Evolutionary conservation across 2,113 vertebrate species (phyloP).

Genomic region (Channa argus): DNA sequence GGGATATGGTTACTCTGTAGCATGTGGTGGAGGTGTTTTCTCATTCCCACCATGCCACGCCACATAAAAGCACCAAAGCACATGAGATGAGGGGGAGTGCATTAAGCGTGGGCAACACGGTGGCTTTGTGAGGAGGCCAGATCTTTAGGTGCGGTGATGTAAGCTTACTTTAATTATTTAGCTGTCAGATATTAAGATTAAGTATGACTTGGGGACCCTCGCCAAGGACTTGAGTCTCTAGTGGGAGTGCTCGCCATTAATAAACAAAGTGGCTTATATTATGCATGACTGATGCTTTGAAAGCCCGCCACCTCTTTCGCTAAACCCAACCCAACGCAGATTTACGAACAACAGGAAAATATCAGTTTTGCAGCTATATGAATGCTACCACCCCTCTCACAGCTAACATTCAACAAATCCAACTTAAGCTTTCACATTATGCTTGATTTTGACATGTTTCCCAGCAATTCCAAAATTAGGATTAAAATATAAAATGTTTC

Average conservation of each 20-base stretch:
- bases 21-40: conserved; percentile 17
- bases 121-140: conserved; percentile 49
- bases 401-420: neutral
- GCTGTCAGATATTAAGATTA: conserved; percentile 76
- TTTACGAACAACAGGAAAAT: conserved; percentile 46
- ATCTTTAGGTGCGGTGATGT: conserved; percentile 69
- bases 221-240: conserved; percentile 52
- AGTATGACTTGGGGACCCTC: conserved; percentile 39
- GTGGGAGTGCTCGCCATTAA: conserved; percentile 69
- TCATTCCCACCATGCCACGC: conserved; percentile 23
- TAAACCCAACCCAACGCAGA: conserved; percentile 7
- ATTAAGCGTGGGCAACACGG: conserved; percentile 29
- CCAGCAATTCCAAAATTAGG: too few relatives aligned
- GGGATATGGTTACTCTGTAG: conserved; percentile 24
- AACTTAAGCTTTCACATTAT: neutral
- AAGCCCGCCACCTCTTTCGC: conserved; percentile 54
- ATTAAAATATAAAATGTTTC: too few relatives aligned
- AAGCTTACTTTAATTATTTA: conserved; percentile 79
- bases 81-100: conserved; percentile 51
- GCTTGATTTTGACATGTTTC: too few relatives aligned
- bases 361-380: conserved; percentile 22
- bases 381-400: neutral
- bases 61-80: conserved; percentile 49
- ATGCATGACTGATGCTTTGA: conserved; percentile 74
- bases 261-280: conserved; percentile 78